Evolutionary conservation across 1,140 invertebrate genomes (phyloP), one percentile per base, ranked within the genome.

Genomic region (Panulirus ornatus): DNA sequence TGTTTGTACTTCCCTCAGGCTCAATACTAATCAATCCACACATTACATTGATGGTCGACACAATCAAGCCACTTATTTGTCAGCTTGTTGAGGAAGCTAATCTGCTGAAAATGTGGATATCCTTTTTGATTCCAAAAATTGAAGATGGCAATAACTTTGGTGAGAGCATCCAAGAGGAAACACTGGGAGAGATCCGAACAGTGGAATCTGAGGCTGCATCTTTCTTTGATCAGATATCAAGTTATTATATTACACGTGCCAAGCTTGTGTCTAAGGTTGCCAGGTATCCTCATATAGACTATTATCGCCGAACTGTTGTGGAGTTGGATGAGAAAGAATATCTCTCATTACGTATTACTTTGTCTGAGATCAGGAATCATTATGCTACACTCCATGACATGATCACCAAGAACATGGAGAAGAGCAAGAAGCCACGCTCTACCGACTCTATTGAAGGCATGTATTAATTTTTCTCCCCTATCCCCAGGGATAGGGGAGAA

Each of bases 101-200:
- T 95, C 95, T 97, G 93, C 94, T 99, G 83, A 99, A 99, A 95
- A 99, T 99, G 98, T 99, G 98, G 99, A 98, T 99, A 93, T 97
- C 97, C 19, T 99, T 99, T 93, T 96, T 99, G 95, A 99, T 99
- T 94, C 99, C 99, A 2, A 99, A 99, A 95, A 99, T 99, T 93
- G 99, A 99, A 95, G 98, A 99, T 94, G 98, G 98, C 58, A 99
- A 99, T 93, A 99, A 99, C 94, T 99, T 99, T 95, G 98, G 98
- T 82, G 98, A 99, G 0, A 98, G 98, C 76, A 98, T 99, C 94
- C 97, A 99, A 95, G 99, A 99, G 94, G 99, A 99, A 93, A 98
- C 98, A 0, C 94, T 99, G 71, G 97, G 97, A 51, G 98, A 99
- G 95, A 97, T 99, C 58, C 96, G 99, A 93, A 97, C 98, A 8